Evolutionary conservation across 2,113 vertebrate genomes (phyloP).

Genomic region (Rhinolophus sinicus): DNA sequence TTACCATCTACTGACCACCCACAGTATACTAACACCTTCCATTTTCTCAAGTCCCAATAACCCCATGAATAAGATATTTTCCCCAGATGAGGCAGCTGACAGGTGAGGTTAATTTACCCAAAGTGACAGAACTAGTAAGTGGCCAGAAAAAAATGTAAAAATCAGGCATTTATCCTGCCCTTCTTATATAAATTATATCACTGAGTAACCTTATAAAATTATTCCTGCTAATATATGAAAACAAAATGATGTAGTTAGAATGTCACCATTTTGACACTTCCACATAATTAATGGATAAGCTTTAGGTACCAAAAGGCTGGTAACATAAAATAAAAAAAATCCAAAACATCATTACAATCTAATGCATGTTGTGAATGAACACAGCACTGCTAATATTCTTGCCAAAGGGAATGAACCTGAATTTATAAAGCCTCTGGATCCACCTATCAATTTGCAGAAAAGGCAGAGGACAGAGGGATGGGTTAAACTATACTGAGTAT

Average conservation of each 20-base stretch:
- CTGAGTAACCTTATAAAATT: slow-evolving; percentile 37
- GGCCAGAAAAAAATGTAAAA: not conserved
- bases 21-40: not conserved
- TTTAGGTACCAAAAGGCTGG: not conserved
- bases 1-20: not conserved
- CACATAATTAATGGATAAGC: slow-evolving; percentile 19
- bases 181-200: slow-evolving; percentile 40
- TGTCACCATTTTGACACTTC: not conserved
- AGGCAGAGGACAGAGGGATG: not conserved
- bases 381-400: not conserved
- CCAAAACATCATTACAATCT: slow-evolving; percentile 10
- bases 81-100: slow-evolving; percentile 14
- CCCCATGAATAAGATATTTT: not conserved
- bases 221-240: slow-evolving; percentile 45
- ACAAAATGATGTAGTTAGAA: slow-evolving; percentile 38
- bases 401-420: slow-evolving; percentile 38
- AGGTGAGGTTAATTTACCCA: not conserved
- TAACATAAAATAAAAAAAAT: not conserved
- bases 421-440: slow-evolving; percentile 55
- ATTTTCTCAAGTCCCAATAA: slow-evolving; percentile 54
- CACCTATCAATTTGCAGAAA: slow-evolving; percentile 40
- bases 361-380: slow-evolving; percentile 45
- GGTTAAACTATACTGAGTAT: not conserved
- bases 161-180: not conserved
- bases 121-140: slow-evolving; percentile 37